Conservation (phyloP, 2,888 invertebrate species). For the Conomelus anceps region DNA sequence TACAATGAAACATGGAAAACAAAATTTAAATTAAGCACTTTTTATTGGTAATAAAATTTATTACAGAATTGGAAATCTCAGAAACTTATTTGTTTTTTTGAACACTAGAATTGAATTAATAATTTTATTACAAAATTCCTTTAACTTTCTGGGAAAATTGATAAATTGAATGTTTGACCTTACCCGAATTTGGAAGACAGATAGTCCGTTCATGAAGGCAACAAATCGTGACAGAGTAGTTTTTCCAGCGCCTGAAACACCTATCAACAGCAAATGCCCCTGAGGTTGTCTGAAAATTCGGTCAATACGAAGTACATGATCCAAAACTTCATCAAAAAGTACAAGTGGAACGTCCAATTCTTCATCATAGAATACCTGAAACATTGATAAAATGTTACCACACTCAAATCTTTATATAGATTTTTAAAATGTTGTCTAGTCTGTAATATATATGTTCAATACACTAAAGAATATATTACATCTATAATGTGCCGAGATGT, state of each 20-base stretch:
- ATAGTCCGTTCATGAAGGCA: conserved; percentile 99
- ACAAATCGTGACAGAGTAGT: conserved; percentile 98
- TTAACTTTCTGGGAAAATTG: conserved; percentile 31
- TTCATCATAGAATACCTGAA: conserved; percentile 93
- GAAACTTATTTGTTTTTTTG: no score
- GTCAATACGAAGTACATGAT: conserved; percentile 97
- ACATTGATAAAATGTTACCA: background rate
- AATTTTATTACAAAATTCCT: no score
- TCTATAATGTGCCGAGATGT: no score
- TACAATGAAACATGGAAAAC: no score
- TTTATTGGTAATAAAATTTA: no score
- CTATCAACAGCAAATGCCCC: conserved; percentile 94
- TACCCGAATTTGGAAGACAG: conserved; percentile 98
- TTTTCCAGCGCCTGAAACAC: conserved; percentile 98
- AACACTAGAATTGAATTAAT: no score
- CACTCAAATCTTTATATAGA: background rate
- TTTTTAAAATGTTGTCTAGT: no score
- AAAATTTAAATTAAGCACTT: no score
- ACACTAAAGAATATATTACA: no score
- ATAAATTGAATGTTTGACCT: conserved; percentile 19
- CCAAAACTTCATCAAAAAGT: conserved; percentile 97
- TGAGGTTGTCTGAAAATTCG: conserved; percentile 98
- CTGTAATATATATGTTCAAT: no score
- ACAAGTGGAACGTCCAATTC: conserved; percentile 97
- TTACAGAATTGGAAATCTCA: no score